Conservation (phyloP, 2,113 vertebrate species). For the Panthera tigris region DNA sequence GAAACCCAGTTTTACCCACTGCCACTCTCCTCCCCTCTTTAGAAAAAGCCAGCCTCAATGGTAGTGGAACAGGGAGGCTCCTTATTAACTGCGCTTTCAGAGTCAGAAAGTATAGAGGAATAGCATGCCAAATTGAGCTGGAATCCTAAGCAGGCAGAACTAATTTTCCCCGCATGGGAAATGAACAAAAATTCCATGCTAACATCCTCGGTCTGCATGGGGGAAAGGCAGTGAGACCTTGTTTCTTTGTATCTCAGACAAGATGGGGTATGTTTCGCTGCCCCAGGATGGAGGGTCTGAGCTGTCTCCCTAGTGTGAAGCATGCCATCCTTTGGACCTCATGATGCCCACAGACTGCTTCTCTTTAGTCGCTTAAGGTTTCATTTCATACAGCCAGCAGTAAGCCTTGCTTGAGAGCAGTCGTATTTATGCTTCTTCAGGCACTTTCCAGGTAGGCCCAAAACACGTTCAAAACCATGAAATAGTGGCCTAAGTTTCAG, state of each 20-base stretch:
- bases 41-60: background rate
- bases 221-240: background rate
- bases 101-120: slow-evolving; percentile 15
- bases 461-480: background rate
- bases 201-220: background rate
- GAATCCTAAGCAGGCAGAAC: slow-evolving; percentile 58
- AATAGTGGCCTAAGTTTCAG: background rate
- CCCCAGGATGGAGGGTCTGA: background rate
- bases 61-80: background rate
- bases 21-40: background rate
- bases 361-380: background rate
- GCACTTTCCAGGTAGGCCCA: background rate
- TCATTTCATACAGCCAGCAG: background rate
- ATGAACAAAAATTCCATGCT: background rate
- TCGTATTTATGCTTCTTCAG: background rate
- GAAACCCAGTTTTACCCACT: background rate
- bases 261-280: background rate
- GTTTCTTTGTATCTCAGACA: background rate
- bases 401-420: background rate
- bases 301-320: background rate
- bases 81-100: background rate
- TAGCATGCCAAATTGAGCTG: background rate
- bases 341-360: background rate
- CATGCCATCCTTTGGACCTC: background rate
- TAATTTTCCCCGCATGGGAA: slow-evolving; percentile 33